Percentiles rank a stretch among this genome's conserved stretches.
phyloP scores from a whole-genome alignment of 2,888 invertebrate genomes.

The Stenodera caucasica region DNA sequence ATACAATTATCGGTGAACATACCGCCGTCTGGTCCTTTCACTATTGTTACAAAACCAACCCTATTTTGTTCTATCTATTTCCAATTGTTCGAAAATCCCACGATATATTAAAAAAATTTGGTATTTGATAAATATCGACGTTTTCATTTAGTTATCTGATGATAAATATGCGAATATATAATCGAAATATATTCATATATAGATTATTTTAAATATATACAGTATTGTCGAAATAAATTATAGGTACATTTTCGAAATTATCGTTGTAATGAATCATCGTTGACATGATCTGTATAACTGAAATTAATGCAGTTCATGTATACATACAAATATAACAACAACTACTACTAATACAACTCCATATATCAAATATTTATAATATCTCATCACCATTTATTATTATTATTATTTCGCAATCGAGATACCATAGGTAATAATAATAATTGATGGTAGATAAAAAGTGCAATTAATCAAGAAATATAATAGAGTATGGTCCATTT shows the following conservation, averaged over 20 bases:
- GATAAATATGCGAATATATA: too few relatives aligned
- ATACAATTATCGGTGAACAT: background rate
- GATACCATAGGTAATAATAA: background rate
- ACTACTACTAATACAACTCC: background rate
- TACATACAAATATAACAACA: background rate
- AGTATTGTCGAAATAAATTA: constrained; percentile 4
- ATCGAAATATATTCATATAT: too few relatives aligned
- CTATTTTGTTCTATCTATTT: background rate
- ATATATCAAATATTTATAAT: background rate
- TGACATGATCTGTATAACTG: constrained; percentile 2
- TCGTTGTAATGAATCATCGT: constrained; percentile 4
- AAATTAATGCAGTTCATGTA: constrained; percentile 3
- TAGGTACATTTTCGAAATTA: background rate
- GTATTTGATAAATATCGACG: too few relatives aligned
- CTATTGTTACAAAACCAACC: background rate
- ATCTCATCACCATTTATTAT: background rate
- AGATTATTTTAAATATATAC: background rate
- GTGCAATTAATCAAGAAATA: background rate
- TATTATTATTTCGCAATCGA: background rate
- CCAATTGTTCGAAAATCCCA: too few relatives aligned
- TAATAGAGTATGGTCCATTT: too few relatives aligned
- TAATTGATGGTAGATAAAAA: background rate
- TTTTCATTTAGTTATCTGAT: too few relatives aligned
- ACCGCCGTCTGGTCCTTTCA: background rate
- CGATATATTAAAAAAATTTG: too few relatives aligned